Conservation (phyloP, 2,888 invertebrate genomes). For the Shargacucullia verbasci region DNA sequence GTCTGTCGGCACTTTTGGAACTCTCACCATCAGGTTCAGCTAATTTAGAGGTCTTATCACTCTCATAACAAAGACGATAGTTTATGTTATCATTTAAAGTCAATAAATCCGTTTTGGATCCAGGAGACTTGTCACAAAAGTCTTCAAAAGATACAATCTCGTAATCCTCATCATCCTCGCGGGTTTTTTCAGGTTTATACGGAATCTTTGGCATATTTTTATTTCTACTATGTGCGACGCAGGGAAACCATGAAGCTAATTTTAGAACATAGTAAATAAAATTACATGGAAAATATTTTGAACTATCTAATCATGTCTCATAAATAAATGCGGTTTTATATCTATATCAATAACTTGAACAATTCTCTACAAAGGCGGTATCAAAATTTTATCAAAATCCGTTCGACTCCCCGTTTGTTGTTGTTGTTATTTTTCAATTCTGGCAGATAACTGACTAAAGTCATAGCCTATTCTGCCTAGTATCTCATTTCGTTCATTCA, state of each 20-base stretch:
- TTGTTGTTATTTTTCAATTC: conserved; percentile 47
- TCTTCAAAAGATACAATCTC: conserved; percentile 90
- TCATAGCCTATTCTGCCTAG: conserved; percentile 18
- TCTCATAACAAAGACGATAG: conserved; percentile 85
- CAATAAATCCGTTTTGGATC: conserved; percentile 87
- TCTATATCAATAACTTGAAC: background rate
- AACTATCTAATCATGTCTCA: background rate
- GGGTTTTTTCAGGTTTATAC: conserved; percentile 79
- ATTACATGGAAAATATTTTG: background rate
- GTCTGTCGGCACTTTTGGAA: conserved; percentile 72
- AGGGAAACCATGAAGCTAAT: conserved; percentile 52
- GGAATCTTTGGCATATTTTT: conserved; percentile 85
- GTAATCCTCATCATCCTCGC: conserved; percentile 82
- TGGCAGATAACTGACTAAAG: conserved; percentile 1
- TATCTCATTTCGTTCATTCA: conserved; percentile 16
- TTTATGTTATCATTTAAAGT: conserved; percentile 87
- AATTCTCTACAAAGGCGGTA: conserved; percentile 5
- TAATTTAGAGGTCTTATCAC: conserved; percentile 72
- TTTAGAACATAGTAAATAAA: conserved; percentile 40
- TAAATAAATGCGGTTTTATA: conserved; percentile 1
- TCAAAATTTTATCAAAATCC: conserved; percentile 9
- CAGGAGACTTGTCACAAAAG: conserved; percentile 88
- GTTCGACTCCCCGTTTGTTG: conserved; percentile 40
- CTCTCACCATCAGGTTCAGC: conserved; percentile 75
- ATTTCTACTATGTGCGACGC: conserved; percentile 31